Conservation (phyloP, 37 sponge, comb jelly and placozoan species). For the Ephydatia muelleri region DNA sequence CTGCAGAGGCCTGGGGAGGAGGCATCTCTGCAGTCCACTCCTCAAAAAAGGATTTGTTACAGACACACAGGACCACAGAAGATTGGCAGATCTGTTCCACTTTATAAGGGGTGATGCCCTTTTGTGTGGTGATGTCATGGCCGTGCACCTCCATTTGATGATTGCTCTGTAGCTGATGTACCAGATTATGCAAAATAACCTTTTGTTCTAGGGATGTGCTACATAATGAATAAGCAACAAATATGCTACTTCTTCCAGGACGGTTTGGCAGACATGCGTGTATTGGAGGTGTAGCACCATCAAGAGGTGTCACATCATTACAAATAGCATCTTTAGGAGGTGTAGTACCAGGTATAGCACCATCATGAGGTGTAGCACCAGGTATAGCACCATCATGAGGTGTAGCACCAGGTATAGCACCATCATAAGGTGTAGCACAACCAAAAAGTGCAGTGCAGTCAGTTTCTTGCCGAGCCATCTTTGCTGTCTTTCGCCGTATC, state of each 20-base stretch:
- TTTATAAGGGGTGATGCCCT: neutral
- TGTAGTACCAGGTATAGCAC: neutral
- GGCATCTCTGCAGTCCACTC: conserved; percentile 12
- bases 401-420: neutral
- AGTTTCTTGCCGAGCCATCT: neutral
- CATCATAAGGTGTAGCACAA: too few relatives aligned
- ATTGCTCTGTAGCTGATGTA: neutral
- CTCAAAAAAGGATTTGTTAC: conserved; percentile 31
- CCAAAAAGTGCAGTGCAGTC: too few relatives aligned
- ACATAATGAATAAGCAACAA: neutral
- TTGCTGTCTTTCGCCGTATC: neutral
- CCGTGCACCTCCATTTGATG: neutral
- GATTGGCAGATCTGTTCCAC: neutral
- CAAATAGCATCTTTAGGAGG: neutral
- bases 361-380: neutral
- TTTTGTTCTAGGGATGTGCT: neutral
- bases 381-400: neutral
- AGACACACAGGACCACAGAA: conserved; percentile 32
- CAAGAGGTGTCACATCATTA: neutral
- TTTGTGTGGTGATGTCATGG: neutral
- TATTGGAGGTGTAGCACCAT: neutral
- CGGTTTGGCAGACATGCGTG: too few relatives aligned
- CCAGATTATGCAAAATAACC: neutral
- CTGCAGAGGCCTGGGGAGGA: neutral
- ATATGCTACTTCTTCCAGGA: neutral